Evolutionary conservation across 2,113 vertebrate species (phyloP), one percentile per base, ranked within the genome.

Genomic region (Uria lomvia): DNA sequence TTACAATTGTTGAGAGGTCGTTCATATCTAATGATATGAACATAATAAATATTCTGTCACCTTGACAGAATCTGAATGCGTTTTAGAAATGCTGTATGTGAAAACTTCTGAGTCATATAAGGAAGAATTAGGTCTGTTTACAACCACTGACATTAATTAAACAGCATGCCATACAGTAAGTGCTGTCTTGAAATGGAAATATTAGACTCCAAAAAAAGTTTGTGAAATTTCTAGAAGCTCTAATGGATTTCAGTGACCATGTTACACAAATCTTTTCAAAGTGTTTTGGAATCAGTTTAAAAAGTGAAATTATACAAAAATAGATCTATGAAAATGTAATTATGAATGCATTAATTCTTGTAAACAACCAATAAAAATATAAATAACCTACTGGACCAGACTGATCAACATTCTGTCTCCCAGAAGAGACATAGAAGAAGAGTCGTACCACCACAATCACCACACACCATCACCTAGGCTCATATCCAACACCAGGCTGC

Each of bases 361-460:
- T 38, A 67, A 79, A 45, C 6, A 75, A 21, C 3, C 8, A 45
- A 13, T 47, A 42, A 12, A 73, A 42, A 13, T 22, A n/a, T 22
- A 79, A 83, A 65, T 52, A 63, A 21, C 0, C 15, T 49, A 11
- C 24, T 24, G 7, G 12, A 50, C 60, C 7, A 47, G 17, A 23
- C 3, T 38, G 16, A 1, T 36, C 5, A 16, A 43, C 38, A 50
- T 26, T n/a, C 16, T 55, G 6, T 49, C 17, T 30, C 23, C 43
- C 34, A 58, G 9, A 80, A 29, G 13, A 36, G 43, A 15, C 26
- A 34, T 1, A 42, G 23, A 43, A 66, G 29, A 68, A n/a, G 24
- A 55, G 18, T 47, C 0, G 0, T 55, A n/a, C 8, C 13, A 36
- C 4, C 19, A 58, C 15, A 30, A 2, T 36, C 15, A 47, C 7